These are phyloP conservation scores for Cephus runcator DNA, from an alignment of 2,888 invertebrate genomes.

Conservation along the genomic window DNA sequence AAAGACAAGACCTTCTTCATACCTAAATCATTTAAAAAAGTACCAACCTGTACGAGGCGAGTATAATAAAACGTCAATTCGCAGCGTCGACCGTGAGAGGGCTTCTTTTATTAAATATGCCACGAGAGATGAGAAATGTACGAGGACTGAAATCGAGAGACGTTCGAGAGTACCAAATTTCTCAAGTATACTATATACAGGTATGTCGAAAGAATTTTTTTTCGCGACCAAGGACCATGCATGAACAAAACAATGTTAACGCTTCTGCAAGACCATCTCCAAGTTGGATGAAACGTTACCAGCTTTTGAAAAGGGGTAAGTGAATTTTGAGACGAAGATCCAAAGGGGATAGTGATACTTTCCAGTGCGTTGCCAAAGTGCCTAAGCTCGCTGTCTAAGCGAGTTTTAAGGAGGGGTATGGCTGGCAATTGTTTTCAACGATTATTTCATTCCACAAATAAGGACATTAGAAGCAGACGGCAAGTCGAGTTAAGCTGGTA, in stretches of 20 bases:
- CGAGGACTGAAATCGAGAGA: no score
- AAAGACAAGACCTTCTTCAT: background rate
- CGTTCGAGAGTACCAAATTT: no score
- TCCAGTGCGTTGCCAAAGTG: background rate
- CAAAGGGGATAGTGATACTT: background rate
- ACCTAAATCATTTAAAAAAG: no score
- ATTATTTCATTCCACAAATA: constrained; percentile 1
- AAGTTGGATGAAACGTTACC: constrained; percentile 5
- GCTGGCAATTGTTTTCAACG: background rate
- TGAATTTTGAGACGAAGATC: constrained; percentile 23
- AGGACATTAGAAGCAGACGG: constrained; percentile 18
- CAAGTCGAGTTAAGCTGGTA: constrained; percentile 34
- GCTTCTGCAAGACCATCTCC: constrained; percentile 12
- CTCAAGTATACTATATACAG: no score
- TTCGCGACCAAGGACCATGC: background rate
- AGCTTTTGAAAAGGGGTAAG: constrained; percentile 5
- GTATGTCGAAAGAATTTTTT: background rate
- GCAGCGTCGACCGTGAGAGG: background rate
- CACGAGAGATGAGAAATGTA: background rate
- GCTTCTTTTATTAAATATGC: background rate
- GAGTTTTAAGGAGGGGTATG: constrained; percentile 21
- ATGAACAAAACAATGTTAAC: constrained; percentile 12
- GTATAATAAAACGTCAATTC: background rate
- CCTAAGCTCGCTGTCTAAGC: constrained; percentile 9
- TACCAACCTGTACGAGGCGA: no score